Base-by-base conservation (phyloP, 2,888 invertebrate species). In the Andrena praecox region DNA sequence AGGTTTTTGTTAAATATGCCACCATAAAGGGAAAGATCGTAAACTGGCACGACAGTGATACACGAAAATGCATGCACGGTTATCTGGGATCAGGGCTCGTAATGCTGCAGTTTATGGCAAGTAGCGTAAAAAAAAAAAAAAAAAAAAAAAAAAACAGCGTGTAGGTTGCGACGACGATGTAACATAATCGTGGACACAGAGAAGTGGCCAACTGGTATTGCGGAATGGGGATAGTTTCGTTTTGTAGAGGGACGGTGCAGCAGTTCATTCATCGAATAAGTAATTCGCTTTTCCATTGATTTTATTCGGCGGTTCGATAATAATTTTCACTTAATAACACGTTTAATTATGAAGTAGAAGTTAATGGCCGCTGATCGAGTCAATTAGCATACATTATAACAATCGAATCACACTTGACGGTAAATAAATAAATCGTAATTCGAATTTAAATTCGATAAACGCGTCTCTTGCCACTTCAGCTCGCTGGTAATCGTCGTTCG, bases 391-490 rank as follows among this genome's bases (percentile, higher is more conserved):
- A 74, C 70, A 78, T 80, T 79, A 85, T 80, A 85, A 87, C 85
- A 82, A 82, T 85, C 70, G 73, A 80, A 84, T 80, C 76, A 73
- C 75, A 80, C 72, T 77, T 70, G 80, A 71, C 68, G 72, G 72
- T 82, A 85, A 86, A 87, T 86, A 87, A 87, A 87, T 87, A 82
- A 87, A 79, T 73, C 74, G 82, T 82, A 79, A 87, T 87, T 87
- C 84, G 87, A 87, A 87, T 84, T 85, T 79, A 77, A 86, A 80
- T 86, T 82, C 77, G 75, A 85, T 80, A 77, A 85, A 78, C 80
- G 82, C 59, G 66, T 75, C 64, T 69, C 70, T 75, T 64, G 66
- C 59, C 31, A 75, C 77, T 71, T 66, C 75, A 72, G 80, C 72
- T 60, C 54, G 50, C 56, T 27, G 27, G 24, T 77, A 70, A 69